Evolutionary conservation across 2,888 invertebrate genomes (phyloP).

Genomic region (Rhaphigaster nebulosa): DNA sequence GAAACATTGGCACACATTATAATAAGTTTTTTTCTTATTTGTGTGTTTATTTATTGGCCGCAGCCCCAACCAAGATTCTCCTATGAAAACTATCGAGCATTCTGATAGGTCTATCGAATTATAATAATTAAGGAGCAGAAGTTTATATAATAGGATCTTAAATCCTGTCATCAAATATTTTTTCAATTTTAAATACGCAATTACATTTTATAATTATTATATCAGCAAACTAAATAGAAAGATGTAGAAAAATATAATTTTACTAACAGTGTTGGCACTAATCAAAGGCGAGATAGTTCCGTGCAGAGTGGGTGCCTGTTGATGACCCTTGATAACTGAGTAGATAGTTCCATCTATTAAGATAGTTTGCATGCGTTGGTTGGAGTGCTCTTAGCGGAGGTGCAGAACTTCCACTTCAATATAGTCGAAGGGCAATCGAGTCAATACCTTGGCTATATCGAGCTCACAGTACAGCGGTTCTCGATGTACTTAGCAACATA

Average conservation of each 20-base stretch:
- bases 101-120: no score
- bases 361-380: slow-evolving; percentile 22
- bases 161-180: no score
- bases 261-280: background rate
- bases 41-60: no score
- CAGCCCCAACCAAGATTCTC: no score
- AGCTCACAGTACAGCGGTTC: background rate
- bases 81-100: no score
- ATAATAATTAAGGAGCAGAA: no score
- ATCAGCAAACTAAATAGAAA: background rate
- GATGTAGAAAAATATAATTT: background rate
- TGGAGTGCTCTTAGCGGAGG: background rate
- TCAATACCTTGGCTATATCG: background rate
- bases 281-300: background rate
- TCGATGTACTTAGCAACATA: no score
- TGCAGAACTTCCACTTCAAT: background rate
- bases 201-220: background rate
- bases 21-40: no score
- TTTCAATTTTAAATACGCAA: no score
- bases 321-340: background rate
- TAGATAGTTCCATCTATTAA: slow-evolving; percentile 19
- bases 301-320: background rate
- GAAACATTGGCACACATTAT: no score
- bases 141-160: no score
- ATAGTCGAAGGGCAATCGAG: background rate